Base-by-base conservation (phyloP, 2,888 invertebrate species). In the Desoria tigrina region DNA sequence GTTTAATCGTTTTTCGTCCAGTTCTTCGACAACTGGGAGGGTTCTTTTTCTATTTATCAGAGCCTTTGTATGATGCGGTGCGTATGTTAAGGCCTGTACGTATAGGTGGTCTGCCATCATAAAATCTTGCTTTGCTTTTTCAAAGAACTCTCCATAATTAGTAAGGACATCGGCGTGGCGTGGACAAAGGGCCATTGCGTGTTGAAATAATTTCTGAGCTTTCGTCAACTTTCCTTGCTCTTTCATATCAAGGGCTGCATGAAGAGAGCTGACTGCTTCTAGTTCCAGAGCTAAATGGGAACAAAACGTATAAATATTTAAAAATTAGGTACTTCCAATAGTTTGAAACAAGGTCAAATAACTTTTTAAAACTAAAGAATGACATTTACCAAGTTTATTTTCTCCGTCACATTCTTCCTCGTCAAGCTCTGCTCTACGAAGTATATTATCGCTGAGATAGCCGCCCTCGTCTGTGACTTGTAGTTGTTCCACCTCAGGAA, bases 81-180 rank as follows among this genome's bases (percentile, higher is more conserved):
- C 89, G 75, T 89, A 86, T 14, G 87, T 86, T 65, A 98, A 82
- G 1, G 97, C 93, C 80, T 90, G 86, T 16, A 81, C 79, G 79
- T 96, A 98, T 77, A 92, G 84, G 78, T 92, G 90, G 82, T 98
- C 95, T 0, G 98, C 98, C 78, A 86, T 85, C 18, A 96, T 83
- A 50, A 63, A 72, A 80, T 97, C 92, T 37, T 90, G 86, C 72
- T 90, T 86, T 21, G 88, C 88, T 72, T 90, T 86, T 81, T 97
- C 96, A 64, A 96, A 80, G 79, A 94, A 94, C 80, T 95, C 94
- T 14, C 97, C 97, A 79, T 92, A 97, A 77, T 90, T 89, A 72
- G 92, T 90, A 9, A 98, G 83, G 55, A 97, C 88, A 78, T 97
- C 95, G 0, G 95, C 91, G 82, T 97, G 92, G 76, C 88, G 87